Conservation (phyloP, 2,113 vertebrate species). For the Parotia lawesii region DNA sequence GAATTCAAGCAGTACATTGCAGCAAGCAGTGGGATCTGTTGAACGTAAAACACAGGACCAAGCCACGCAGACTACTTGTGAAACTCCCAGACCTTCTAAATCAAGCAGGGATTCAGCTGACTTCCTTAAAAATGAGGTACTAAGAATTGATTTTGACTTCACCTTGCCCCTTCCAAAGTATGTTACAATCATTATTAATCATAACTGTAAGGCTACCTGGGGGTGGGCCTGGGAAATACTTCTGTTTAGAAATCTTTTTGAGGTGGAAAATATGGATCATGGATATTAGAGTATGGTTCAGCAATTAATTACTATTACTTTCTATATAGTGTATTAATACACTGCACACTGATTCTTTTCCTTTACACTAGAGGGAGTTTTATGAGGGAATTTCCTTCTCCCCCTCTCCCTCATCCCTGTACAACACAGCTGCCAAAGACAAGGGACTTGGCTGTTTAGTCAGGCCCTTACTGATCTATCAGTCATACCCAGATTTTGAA, state of each 20-base stretch:
- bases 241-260: background rate
- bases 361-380: background rate
- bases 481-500: background rate
- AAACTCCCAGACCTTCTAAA: constrained; percentile 37
- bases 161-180: background rate
- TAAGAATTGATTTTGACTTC: background rate
- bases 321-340: background rate
- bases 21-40: background rate
- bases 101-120: constrained; percentile 33
- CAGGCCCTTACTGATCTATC: background rate
- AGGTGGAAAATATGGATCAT: background rate
- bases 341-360: background rate
- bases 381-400: background rate
- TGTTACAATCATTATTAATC: background rate
- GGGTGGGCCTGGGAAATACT: background rate
- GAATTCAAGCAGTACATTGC: background rate
- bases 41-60: constrained; percentile 24
- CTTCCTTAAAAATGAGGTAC: constrained; percentile 80
- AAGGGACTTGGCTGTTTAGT: background rate
- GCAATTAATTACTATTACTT: background rate
- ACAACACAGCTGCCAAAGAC: background rate
- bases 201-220: background rate
- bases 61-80: constrained; percentile 78
- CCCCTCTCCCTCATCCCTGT: background rate
- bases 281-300: background rate